Evolutionary conservation across 2,113 vertebrate genomes (phyloP).

Genomic region (Willisornis vidua): DNA sequence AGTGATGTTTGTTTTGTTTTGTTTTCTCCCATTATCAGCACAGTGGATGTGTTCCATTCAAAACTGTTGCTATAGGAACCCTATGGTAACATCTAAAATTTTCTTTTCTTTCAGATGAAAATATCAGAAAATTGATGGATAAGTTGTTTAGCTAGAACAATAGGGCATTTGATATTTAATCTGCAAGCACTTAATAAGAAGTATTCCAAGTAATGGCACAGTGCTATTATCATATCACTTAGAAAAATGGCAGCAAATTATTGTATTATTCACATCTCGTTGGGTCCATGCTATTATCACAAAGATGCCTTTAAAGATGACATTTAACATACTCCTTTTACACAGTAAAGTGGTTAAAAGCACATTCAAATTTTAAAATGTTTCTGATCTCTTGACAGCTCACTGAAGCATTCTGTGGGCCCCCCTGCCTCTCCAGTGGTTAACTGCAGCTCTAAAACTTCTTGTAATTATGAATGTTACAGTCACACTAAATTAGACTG

Average conservation of each 20-base stretch:
- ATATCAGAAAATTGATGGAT: conserved; percentile 71
- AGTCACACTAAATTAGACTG: conserved; percentile 75
- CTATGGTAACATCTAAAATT: conserved; percentile 46
- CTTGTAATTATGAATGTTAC: conserved; percentile 70
- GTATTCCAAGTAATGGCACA: conserved; percentile 68
- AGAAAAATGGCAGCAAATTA: conserved; percentile 70
- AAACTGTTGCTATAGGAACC: conserved; percentile 60
- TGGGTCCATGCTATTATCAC: conserved; percentile 60
- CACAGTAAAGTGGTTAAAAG: conserved; percentile 68
- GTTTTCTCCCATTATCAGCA: conserved; percentile 28
- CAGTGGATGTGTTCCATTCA: conserved; percentile 36
- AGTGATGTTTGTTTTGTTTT: conserved; percentile 61
- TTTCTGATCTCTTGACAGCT: conserved; percentile 70
- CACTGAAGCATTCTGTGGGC: conserved; percentile 51
- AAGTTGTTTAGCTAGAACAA: conserved; percentile 72
- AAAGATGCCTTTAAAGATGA: conserved; percentile 66
- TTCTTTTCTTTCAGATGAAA: conserved; percentile 66
- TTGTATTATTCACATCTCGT: conserved; percentile 71
- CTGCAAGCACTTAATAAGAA: conserved; percentile 68
- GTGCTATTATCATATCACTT: conserved; percentile 71
- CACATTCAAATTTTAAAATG: conserved; percentile 65
- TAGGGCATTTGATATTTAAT: conserved; percentile 69
- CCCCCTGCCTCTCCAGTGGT: conserved; percentile 63
- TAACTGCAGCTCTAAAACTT: conserved; percentile 72
- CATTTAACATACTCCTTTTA: conserved; percentile 67